Base-by-base conservation (phyloP, 2,888 invertebrate species). In the Dynastes hyllus region DNA sequence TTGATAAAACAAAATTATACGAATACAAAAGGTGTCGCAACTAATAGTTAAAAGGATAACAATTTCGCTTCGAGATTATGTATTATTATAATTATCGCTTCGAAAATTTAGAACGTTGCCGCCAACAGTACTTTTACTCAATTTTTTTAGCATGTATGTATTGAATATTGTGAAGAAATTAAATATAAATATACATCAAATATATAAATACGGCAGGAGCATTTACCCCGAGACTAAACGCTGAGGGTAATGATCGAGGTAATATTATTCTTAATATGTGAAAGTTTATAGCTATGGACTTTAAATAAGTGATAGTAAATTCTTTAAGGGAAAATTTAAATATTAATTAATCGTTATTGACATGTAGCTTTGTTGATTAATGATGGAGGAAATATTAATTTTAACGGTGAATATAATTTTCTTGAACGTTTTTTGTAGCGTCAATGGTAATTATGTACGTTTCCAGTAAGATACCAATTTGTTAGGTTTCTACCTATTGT, bases 1-100 rank as follows among this genome's bases (percentile, higher is more conserved):
- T 9, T 9, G 63, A 29, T 29, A 63, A 9, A 63, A 63, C 13
- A 29, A 63, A 61, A 27, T 8, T 61, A 27, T 3, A 22, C 61
- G 27, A 53, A 2, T 29, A 22, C 27, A 29, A 63, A 63, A 32
- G 29, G 9, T 6, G 9, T 63, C 29, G 29, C 63, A 63, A 65
- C 32, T 67, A 67, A 67, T 27, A 45, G 45, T 11, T 67, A n/a
- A 27, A 67, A 27, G 13, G 65, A 50, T 67, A 67, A 50, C 45
- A 22, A 45, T 50, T 45, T 45, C 45, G 40, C 40, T 29, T 40
- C 50, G 11, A n/a, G 40, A 45, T 45, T 67, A 67, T 45, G 45
- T 45, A 11, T 50, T 67, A 50, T 45, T 50, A 50, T 22, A 8
- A 45, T 67, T 67, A 67, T 67, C 67, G 45, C 40, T 13, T 67